phyloP scores from a whole-genome alignment of 2,888 invertebrate species.

The Cosmia trapezina region DNA sequence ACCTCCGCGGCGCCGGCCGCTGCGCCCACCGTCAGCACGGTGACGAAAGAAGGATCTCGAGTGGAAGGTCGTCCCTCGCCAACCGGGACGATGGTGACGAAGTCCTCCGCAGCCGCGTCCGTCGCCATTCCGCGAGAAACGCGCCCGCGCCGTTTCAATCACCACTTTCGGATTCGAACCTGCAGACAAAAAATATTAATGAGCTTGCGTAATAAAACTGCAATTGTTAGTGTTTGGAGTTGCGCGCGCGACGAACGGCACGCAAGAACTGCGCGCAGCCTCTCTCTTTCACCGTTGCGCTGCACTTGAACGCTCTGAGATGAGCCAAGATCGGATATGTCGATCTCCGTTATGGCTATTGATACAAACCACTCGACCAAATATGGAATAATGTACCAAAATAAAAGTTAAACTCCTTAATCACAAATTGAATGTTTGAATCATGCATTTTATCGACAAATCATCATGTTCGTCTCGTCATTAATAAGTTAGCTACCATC shows the following conservation, averaged over 20 bases:
- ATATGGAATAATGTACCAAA: slow-evolving; percentile 52
- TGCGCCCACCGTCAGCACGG: slow-evolving; percentile 90
- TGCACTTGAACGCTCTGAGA: slow-evolving; percentile 79
- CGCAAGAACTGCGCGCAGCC: slow-evolving; percentile 79
- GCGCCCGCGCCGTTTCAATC: slow-evolving; percentile 74
- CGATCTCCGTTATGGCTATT: slow-evolving; percentile 65
- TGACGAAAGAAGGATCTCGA: slow-evolving; percentile 88
- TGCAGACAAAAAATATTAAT: slow-evolving; percentile 85
- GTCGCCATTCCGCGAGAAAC: slow-evolving; percentile 87
- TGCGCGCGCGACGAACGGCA: slow-evolving; percentile 77
- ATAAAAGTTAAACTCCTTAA: slow-evolving; percentile 28
- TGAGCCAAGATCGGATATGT: slow-evolving; percentile 68
- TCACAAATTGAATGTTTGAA: slow-evolving; percentile 30
- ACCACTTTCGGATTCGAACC: slow-evolving; percentile 80
- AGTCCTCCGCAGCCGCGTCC: slow-evolving; percentile 86
- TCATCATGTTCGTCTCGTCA: slow-evolving; percentile 37
- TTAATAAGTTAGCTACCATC: slow-evolving; percentile 57
- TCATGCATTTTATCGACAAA: slow-evolving; percentile 21
- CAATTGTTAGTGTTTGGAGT: slow-evolving; percentile 70
- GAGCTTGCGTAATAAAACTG: slow-evolving; percentile 84
- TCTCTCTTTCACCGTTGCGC: slow-evolving; percentile 86
- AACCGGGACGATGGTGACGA: slow-evolving; percentile 91
- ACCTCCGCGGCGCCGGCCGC: slow-evolving; percentile 92
- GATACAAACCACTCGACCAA: slow-evolving; percentile 62
- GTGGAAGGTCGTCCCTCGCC: slow-evolving; percentile 85